Base-by-base conservation (phyloP, 30 jellyfish, hydroid and myxozoan genomes). In the Sanderia malayensis region DNA sequence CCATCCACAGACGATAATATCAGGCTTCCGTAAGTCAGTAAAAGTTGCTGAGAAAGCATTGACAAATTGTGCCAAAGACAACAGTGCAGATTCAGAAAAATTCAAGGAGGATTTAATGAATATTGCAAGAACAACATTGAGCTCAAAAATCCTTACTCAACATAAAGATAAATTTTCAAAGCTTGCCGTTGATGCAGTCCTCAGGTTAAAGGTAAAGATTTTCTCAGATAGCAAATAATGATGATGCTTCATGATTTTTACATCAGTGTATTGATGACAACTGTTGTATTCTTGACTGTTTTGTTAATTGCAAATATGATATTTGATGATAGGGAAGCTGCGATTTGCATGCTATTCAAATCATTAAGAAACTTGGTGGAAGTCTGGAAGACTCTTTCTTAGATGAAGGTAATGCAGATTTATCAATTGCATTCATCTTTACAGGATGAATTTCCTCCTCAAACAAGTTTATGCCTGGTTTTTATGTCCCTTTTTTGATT, bases 271-370 rank as follows among this genome's bases (percentile, higher is more conserved):
- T n/a, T n/a, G n/a, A n/a, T n/a, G n/a, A n/a, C n/a, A n/a, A n/a
- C n/a, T n/a, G n/a, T n/a, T n/a, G n/a, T n/a, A n/a, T n/a, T n/a
- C n/a, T n/a, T n/a, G n/a, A n/a, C n/a, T n/a, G n/a, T n/a, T n/a
- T n/a, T n/a, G n/a, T n/a, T n/a, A n/a, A n/a, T n/a, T n/a, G n/a
- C n/a, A n/a, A n/a, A n/a, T n/a, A n/a, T n/a, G n/a, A n/a, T n/a
- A n/a, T n/a, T n/a, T n/a, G n/a, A n/a, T n/a, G n/a, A 21, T 21
- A 91, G 82, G 95, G 96, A 8, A 91, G 96, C 76, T 96, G 96
- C 20, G 83, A 91, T 59, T 61, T 91, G 31, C 92, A 91, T 57
- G 92, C 96, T 19, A 91, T 91, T 34, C 96, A 91, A 47, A 71
- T 91, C 0, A 91, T 91, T 15, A 91, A 91, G 44, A 91, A 91